phyloP scores from a whole-genome alignment of 2,797 vertebrate genomes.

The Sciaenops ocellatus region DNA sequence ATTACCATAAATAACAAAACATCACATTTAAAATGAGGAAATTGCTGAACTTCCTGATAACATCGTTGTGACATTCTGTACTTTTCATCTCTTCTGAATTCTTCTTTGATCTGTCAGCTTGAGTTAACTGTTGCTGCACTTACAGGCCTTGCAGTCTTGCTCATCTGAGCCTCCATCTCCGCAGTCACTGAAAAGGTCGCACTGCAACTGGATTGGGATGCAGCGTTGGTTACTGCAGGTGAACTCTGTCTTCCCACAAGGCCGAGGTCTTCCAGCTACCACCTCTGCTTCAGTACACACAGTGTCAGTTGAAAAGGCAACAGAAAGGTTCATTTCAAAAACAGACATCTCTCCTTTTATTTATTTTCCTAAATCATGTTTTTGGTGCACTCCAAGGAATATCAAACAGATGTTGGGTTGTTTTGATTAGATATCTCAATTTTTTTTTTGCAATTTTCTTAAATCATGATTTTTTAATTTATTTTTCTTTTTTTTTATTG shows the following conservation, averaged over 20 bases:
- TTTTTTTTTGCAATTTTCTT: too few relatives aligned
- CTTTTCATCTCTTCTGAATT: slow-evolving; percentile 59
- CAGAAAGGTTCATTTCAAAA: not conserved
- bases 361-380: too few relatives aligned
- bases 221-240: slow-evolving; percentile 92
- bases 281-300: slow-evolving; percentile 83
- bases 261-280: slow-evolving; percentile 86
- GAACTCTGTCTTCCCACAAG: slow-evolving; percentile 96
- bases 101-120: slow-evolving; percentile 51
- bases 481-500: too few relatives aligned
- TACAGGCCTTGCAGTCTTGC: slow-evolving; percentile 93
- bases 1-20: slow-evolving; percentile 78
- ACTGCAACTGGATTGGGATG: slow-evolving; percentile 91
- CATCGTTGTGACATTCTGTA: slow-evolving; percentile 28
- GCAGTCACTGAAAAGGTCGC: slow-evolving; percentile 96
- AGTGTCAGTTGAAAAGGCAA: slow-evolving; percentile 4
- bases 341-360: too few relatives aligned
- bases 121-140: slow-evolving; percentile 70
- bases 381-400: too few relatives aligned
- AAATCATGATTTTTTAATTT: too few relatives aligned
- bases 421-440: too few relatives aligned
- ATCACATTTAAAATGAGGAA: slow-evolving; percentile 49
- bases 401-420: too few relatives aligned
- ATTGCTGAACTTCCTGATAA: slow-evolving; percentile 27
- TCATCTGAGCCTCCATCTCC: slow-evolving; percentile 95